Base-by-base conservation (phyloP, 2,888 invertebrate genomes). In the Sminthurinus aureus region DNA sequence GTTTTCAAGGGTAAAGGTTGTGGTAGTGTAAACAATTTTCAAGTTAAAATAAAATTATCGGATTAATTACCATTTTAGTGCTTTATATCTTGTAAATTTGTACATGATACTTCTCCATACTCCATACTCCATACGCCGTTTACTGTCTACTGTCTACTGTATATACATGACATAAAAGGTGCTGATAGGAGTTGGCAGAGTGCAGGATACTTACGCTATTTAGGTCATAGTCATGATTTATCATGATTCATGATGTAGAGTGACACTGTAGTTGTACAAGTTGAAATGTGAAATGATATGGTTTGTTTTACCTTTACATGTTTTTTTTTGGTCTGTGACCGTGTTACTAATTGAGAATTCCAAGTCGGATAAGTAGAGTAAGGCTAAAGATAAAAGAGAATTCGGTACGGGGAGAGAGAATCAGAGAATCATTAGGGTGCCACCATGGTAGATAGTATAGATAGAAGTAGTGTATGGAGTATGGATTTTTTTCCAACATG, bases 361-460 rank as follows among this genome's bases (percentile, higher is more conserved):
- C n/a, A n/a, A n/a, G n/a, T n/a, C 71, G 71, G 71, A 24, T 71
- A 26, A 71, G 71, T 71, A 24, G 26, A 71, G 71, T 71, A 24
- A 13, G 26, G 71, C 20, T 71, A 71, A 13, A 58, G 58, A 58
- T 58, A 18, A 58, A 58, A 58, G 58, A 58, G 58, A 15, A 58
- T 58, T 13, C 9, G 58, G 38, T 38, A 3, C 58, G 2, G 58
- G 13, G 58, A 38, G 38, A 38, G 58, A 58, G 58, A 58, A 58
- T 13, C 58, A 38, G 58, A 58, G 58, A 58, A 58, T 13, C 58
- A 58, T 58, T 58, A 58, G 58, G 58, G 58, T 58, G 58, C 58
- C 58, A 18, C 58, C 58, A 58, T 15, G 58, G 58, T 13, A 18
- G 58, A n/a, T n/a, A n/a, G 11, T 58, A 58, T 12, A 58, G 15